Conservation (phyloP, 2,797 vertebrate species). For the Alca torda region DNA sequence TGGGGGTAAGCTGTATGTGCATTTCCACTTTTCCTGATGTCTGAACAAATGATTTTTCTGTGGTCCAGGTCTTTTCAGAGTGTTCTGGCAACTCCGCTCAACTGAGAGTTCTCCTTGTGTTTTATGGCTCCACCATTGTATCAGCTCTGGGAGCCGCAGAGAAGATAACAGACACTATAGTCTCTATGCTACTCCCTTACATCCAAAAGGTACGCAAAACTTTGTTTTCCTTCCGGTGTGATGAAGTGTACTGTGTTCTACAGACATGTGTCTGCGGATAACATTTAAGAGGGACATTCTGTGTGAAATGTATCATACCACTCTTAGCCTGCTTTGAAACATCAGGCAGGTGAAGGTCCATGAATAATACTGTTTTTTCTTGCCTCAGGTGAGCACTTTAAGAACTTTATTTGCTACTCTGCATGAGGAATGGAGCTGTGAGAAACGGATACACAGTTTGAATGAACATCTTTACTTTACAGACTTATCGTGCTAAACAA, state of each 20-base stretch:
- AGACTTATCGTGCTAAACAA: neutral
- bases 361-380: neutral
- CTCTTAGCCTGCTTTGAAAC: neutral
- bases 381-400: neutral
- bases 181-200: conserved; percentile 91
- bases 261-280: fast-evolving
- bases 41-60: neutral
- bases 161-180: conserved; percentile 79
- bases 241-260: neutral
- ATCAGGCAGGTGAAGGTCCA: neutral
- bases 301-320: fast-evolving
- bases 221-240: neutral
- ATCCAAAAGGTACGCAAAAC: conserved; percentile 84
- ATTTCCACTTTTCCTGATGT: neutral
- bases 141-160: conserved; percentile 82
- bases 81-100: conserved; percentile 76
- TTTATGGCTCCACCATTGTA: conserved; percentile 90
- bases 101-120: conserved; percentile 91
- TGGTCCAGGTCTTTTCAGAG: conserved; percentile 81
- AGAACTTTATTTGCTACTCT: neutral
- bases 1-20: neutral
- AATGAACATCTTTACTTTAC: neutral
- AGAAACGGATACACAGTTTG: neutral
- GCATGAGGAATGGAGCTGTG: neutral
- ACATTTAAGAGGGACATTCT: neutral